Evolutionary conservation across 2,797 vertebrate species (phyloP), one percentile per base, ranked within the genome.

Genomic region (Chelidonichthys spinosus): DNA sequence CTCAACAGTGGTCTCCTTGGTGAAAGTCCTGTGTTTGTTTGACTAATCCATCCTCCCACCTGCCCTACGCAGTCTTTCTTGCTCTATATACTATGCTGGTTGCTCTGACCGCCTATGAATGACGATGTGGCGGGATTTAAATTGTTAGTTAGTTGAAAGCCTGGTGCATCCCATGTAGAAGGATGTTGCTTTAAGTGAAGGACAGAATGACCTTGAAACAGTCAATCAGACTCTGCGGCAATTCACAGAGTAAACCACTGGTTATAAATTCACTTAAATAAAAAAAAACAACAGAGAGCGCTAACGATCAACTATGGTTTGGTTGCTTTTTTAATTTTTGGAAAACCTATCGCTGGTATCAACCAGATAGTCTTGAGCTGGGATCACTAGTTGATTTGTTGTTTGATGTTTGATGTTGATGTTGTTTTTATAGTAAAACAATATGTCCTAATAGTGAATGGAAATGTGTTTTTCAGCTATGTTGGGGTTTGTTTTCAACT

Each of bases 171-270:
- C 25, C 25, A 25, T 25, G 25, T 25, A 25, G 70, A 52, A 50
- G 17, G 17, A 35, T 60, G 13, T 44, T 52, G 39, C 62, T 58
- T 14, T 59, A 58, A 39, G 33, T 61, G 10, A 7, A 74, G 63
- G 32, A 36, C n/a, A 18, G n/a, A 49, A 18, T 18, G 46, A 15
- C 18, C 35, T 18, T 39, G n/a, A 32, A 11, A 46, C 40, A 54
- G 15, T 44, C 14, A 37, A 18, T 13, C 35, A 47, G 2, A 25
- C n/a, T 25, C 15, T 17, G 33, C 13, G 8, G 43, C n/a, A 44
- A 10, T 14, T 3, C 11, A 37, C 17, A 15, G 11, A 7, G 18
- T 25, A 5, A 7, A 33, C 46, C 18, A 18, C 44, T 49, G 18
- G 35, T 17, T 69, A 25, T 60, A 49, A 33, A 50, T 52, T 18